phyloP scores from a whole-genome alignment of 35 echinoderm and acorn worm species.

The Patiria miniata region DNA sequence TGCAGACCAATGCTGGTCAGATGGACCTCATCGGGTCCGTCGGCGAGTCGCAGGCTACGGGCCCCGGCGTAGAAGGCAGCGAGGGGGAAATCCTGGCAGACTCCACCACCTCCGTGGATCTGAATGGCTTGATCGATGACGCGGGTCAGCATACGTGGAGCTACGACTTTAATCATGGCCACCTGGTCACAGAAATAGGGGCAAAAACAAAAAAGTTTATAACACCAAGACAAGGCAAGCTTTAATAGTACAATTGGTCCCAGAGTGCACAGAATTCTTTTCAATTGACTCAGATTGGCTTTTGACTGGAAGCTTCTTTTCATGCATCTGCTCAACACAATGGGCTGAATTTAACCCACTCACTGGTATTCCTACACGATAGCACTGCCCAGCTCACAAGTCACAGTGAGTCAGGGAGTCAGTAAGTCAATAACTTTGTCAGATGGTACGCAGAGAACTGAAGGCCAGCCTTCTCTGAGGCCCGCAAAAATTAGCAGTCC shows the following conservation, averaged over 20 bases:
- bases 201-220: not conserved
- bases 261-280: not conserved
- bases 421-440: too few species aligned
- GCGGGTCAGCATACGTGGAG: constrained; percentile 69
- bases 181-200: too few species aligned
- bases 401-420: too few species aligned
- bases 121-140: constrained; percentile 94
- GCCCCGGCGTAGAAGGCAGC: constrained; percentile 69
- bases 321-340: too few species aligned
- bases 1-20: constrained; percentile 62
- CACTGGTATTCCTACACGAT: too few species aligned
- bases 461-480: too few species aligned
- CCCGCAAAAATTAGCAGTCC: too few species aligned
- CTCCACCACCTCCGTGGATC: constrained; percentile 88
- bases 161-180: constrained; percentile 94
- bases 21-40: constrained; percentile 97
- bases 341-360: too few species aligned
- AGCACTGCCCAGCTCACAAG: too few species aligned
- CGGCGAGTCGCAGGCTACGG: constrained; percentile 74
- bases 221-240: not conserved
- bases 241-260: not conserved
- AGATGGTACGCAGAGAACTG: too few species aligned
- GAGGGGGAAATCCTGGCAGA: constrained; percentile 73
- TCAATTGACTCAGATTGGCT: not conserved
- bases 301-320: not conserved